Evolutionary conservation across 2,888 invertebrate species (phyloP).

Genomic region (Ophioninae sp.): DNA sequence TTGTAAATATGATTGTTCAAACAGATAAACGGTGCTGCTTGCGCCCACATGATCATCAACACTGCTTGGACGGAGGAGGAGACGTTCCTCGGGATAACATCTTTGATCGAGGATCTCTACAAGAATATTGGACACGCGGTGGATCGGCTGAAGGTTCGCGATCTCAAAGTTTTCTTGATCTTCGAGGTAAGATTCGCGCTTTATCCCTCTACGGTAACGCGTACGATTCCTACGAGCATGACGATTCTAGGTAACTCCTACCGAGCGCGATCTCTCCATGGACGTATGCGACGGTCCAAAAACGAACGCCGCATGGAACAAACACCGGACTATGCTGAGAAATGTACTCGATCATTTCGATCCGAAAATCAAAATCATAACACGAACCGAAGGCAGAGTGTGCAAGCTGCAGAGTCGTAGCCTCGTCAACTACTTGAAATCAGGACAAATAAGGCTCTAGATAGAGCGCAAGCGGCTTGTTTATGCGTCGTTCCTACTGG

Average conservation of each 20-base stretch:
- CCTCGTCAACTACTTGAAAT: slow-evolving; percentile 69
- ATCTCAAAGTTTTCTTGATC: slow-evolving; percentile 56
- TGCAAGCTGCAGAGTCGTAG: slow-evolving; percentile 66
- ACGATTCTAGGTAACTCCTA: slow-evolving; percentile 48
- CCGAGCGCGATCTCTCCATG: slow-evolving; percentile 42
- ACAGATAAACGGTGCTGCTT: slow-evolving; percentile 49
- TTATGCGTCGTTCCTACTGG: neutral
- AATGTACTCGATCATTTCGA: slow-evolving; percentile 68
- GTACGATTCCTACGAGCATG: neutral
- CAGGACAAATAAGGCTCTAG: slow-evolving; percentile 44
- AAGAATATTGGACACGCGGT: slow-evolving; percentile 68
- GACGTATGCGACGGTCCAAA: slow-evolving; percentile 21
- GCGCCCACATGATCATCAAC: slow-evolving; percentile 66
- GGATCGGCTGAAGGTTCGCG: slow-evolving; percentile 45
- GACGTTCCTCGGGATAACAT: slow-evolving; percentile 69
- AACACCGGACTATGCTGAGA: slow-evolving; percentile 49
- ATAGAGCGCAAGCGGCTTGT: neutral
- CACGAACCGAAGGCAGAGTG: slow-evolving; percentile 59
- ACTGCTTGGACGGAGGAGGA: slow-evolving; percentile 72
- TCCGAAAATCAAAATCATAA: slow-evolving; percentile 67
- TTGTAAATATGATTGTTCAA: neutral
- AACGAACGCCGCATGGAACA: slow-evolving; percentile 4
- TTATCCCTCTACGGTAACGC: neutral
- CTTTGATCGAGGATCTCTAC: slow-evolving; percentile 66
- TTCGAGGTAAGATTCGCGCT: slow-evolving; percentile 52